phyloP scores from a whole-genome alignment of 2,888 invertebrate species.

The Muschampia staudingeri region DNA sequence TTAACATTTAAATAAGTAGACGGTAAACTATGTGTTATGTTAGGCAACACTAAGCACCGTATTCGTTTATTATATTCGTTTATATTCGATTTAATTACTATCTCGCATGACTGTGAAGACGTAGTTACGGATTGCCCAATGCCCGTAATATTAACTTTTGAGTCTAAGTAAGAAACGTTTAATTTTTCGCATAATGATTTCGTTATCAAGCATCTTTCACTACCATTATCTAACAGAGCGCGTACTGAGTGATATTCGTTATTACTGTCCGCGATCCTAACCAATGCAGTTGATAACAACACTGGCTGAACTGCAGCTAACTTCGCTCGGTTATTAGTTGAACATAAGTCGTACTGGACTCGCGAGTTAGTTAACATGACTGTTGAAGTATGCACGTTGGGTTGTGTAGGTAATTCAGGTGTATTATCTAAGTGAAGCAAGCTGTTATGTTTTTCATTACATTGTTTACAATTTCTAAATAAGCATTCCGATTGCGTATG shows the following conservation, averaged over 20 bases:
- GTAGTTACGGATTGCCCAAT: conserved; percentile 4
- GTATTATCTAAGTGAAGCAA: conserved; percentile 42
- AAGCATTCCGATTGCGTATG: not conserved
- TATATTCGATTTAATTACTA: not conserved
- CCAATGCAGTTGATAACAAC: not conserved
- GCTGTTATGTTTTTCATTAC: conserved; percentile 53
- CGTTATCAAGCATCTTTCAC: not conserved
- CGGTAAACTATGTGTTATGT: conserved; percentile 47
- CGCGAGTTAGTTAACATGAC: no score
- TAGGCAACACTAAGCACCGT: conserved; percentile 27
- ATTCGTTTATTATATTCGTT: not conserved
- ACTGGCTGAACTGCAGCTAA: not conserved
- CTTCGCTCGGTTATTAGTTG: not conserved
- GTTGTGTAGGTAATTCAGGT: not conserved
- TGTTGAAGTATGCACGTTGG: not conserved
- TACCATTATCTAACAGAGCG: conserved; percentile 9
- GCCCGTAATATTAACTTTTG: conserved; percentile 4
- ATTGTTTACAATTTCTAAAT: conserved; percentile 53
- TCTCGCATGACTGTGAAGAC: conserved; percentile 16
- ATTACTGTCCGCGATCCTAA: not conserved
- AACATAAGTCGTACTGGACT: no score
- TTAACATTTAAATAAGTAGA: conserved; percentile 27
- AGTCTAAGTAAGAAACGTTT: conserved; percentile 18
- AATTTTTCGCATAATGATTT: conserved; percentile 15
- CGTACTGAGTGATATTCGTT: not conserved